These are phyloP conservation scores for Poecilia gillii DNA, from an alignment of 2,797 vertebrate species.

Conservation along the genomic window DNA sequence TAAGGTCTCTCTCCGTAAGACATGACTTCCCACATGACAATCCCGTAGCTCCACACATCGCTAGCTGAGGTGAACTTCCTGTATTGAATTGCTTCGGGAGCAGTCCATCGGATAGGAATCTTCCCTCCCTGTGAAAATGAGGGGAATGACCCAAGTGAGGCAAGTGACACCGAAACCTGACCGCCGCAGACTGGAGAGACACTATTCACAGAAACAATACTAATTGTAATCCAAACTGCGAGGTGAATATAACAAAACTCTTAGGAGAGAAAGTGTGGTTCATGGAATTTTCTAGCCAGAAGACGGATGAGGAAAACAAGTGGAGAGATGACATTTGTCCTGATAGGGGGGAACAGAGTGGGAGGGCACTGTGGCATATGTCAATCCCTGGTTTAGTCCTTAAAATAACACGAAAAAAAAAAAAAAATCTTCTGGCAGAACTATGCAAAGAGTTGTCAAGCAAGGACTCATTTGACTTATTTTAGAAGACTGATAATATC, in stretches of 20 bases:
- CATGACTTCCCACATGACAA: slow-evolving; percentile 88
- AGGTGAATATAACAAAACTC: slow-evolving; percentile 59
- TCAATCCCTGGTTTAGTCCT: slow-evolving; percentile 17
- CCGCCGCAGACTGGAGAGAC: slow-evolving; percentile 67
- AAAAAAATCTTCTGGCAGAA: slow-evolving; percentile 5
- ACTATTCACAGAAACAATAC: slow-evolving; percentile 54
- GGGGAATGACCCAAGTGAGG: slow-evolving; percentile 50
- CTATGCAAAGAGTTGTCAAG: neutral
- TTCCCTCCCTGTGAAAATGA: slow-evolving; percentile 82
- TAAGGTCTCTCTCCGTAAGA: slow-evolving; percentile 86
- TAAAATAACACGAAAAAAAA: slow-evolving; percentile 17
- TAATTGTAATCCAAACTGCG: slow-evolving; percentile 64
- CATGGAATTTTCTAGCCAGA: slow-evolving; percentile 40
- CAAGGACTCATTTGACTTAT: neutral
- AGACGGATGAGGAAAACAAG: slow-evolving; percentile 42
- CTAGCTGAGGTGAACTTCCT: slow-evolving; percentile 87
- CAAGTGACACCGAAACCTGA: slow-evolving; percentile 58
- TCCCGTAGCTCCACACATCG: slow-evolving; percentile 86
- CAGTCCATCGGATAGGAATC: slow-evolving; percentile 87
- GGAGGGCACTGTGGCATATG: slow-evolving; percentile 4
- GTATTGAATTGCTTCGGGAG: slow-evolving; percentile 86
- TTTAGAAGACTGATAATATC: neutral
- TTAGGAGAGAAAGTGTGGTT: slow-evolving; percentile 46
- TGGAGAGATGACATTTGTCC: slow-evolving; percentile 42
- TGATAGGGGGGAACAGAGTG: slow-evolving; percentile 26